Conservation (phyloP, 2,888 invertebrate genomes). For the Cheilosia vulpina region DNA sequence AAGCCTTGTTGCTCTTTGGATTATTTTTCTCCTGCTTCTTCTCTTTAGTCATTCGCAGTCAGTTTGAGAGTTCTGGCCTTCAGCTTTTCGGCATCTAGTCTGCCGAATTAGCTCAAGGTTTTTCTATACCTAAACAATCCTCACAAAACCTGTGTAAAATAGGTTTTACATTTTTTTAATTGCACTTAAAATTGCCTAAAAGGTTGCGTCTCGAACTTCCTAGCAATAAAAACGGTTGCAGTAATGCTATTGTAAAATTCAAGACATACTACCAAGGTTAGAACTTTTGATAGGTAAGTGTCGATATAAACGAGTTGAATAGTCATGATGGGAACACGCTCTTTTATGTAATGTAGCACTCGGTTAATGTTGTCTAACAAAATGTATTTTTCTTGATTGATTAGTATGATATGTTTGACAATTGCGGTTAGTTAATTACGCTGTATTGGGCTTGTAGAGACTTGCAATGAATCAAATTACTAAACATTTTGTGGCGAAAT, state of each 20-base stretch:
- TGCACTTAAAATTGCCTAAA: too few species aligned
- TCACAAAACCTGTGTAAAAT: too few species aligned
- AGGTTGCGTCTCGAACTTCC: too few species aligned
- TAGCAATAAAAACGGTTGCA: not conserved
- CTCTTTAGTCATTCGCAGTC: too few species aligned
- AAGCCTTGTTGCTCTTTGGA: too few species aligned
- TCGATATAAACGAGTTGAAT: not conserved
- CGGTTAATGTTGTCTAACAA: not conserved
- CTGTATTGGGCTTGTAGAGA: not conserved
- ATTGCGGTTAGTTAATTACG: not conserved
- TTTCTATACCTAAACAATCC: too few species aligned
- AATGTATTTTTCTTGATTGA: not conserved
- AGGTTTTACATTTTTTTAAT: too few species aligned
- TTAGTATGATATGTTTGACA: not conserved
- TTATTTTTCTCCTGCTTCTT: too few species aligned
- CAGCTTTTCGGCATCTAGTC: too few species aligned
- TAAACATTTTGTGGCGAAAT: not conserved
- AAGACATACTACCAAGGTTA: not conserved
- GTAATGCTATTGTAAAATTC: not conserved
- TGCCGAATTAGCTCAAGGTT: too few species aligned
- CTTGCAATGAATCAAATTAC: not conserved
- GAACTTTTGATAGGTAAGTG: not conserved
- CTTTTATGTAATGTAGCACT: not conserved
- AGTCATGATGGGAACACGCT: not conserved
- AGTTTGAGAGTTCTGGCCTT: too few species aligned